A percentile compares a stretch with the other conserved stretches of the same genome.
These are phyloP conservation scores for Lordiphosa stackelbergi DNA, from an alignment of 1,140 invertebrate genomes.

Conservation along the genomic window DNA sequence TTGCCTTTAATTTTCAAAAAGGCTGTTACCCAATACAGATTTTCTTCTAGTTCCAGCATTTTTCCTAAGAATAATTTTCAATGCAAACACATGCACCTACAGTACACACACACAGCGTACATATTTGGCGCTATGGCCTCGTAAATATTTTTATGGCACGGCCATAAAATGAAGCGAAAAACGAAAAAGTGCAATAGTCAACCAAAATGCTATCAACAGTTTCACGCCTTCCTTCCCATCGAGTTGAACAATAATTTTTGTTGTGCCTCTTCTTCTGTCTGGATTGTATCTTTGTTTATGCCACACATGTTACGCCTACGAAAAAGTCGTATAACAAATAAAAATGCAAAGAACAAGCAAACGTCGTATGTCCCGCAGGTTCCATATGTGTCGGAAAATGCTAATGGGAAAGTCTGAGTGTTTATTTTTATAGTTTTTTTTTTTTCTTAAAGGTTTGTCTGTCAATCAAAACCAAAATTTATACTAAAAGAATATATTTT, in stretches of 20 bases:
- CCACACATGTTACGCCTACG: constrained; percentile 55
- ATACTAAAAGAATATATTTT: background rate
- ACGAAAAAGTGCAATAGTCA: constrained; percentile 43
- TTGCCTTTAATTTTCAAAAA: too few relatives aligned
- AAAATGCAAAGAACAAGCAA: constrained; percentile 13
- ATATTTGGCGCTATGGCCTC: constrained; percentile 49
- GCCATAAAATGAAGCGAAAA: constrained; percentile 39
- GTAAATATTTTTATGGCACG: constrained; percentile 51
- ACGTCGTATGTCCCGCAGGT: constrained; percentile 29
- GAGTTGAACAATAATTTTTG: constrained; percentile 23
- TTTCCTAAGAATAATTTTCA: constrained; percentile 13
- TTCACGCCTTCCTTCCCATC: constrained; percentile 42
- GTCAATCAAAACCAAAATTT: constrained; percentile 16
- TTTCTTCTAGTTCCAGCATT: background rate
- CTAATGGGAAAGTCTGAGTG: constrained; percentile 23
- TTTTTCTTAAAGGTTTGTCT: constrained; percentile 2
- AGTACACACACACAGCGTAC: background rate
- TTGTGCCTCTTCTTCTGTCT: background rate
- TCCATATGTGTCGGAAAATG: constrained; percentile 46
- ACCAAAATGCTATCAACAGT: constrained; percentile 48
- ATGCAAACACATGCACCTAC: background rate
- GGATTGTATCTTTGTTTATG: constrained; percentile 36
- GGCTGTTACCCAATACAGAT: too few relatives aligned
- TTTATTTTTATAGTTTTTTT: background rate
- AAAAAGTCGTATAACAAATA: constrained; percentile 34